Evolutionary conservation across 2,888 invertebrate species (phyloP).

Genomic region (Sturmia bella): DNA sequence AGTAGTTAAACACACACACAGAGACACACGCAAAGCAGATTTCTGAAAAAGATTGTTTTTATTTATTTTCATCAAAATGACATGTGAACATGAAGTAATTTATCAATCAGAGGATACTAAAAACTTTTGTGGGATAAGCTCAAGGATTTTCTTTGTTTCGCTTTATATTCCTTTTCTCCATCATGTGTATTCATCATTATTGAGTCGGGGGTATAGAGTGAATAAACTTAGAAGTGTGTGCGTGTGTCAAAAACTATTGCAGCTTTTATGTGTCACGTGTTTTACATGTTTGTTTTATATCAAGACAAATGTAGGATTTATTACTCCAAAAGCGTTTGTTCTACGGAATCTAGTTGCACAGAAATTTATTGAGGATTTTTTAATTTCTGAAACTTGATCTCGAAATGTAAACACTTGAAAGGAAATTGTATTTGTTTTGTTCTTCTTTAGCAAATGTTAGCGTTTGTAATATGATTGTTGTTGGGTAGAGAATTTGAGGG

Average conservation of each 20-base stretch:
- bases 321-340: conserved; percentile 30
- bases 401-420: background rate
- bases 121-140: conserved; percentile 63
- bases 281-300: conserved; percentile 47
- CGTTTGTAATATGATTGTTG: too few species aligned
- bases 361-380: background rate
- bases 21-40: too few species aligned
- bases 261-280: conserved; percentile 55
- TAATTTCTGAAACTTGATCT: background rate
- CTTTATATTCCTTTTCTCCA: conserved; percentile 31
- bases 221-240: background rate
- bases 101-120: conserved; percentile 65
- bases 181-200: conserved; percentile 37
- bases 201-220: conserved; percentile 7
- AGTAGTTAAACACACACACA: conserved; percentile 2
- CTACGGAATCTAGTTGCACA: conserved; percentile 33
- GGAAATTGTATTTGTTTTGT: too few species aligned
- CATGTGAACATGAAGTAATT: conserved; percentile 66
- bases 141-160: conserved; percentile 55
- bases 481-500: too few species aligned
- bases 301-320: conserved; percentile 48
- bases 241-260: conserved; percentile 40
- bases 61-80: conserved; percentile 55
- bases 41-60: conserved; percentile 37
- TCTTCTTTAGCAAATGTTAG: too few species aligned